Base-by-base conservation (phyloP, 2,888 invertebrate species). In the Drosophila anomalata region DNA sequence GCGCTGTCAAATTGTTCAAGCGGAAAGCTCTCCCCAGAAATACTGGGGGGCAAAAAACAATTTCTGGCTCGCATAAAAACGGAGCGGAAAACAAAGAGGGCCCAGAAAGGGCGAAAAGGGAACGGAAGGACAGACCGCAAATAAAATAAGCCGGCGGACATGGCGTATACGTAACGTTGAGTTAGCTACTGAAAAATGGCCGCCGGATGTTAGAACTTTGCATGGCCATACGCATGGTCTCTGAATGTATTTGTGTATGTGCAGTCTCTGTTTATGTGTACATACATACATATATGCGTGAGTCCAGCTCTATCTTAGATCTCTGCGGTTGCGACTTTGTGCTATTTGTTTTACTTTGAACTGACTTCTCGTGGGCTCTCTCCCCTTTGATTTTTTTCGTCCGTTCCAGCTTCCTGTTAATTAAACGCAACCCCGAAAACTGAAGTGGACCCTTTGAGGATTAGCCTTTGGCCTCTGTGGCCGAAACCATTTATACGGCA, bases 1-100 rank as follows among this genome's bases (percentile, higher is more conserved):
- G 86, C 87, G 67, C 70, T 78, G 83, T 88, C 88, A 88, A 88
- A 83, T 86, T 86, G 85, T 75, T 88, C 77, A 76, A 83, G 87
- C 86, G 83, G 72, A 78, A 86, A 87, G 78, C 78, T 68, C 72
- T 67, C 52, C 67, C 29, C 36, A 46, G 52, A 42, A 52, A 17
- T 22, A 44, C 12, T 44, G 47, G 41, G 48, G 54, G 36, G 54
- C 55, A 59, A 53, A 68, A 68, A 70, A 78, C 66, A 66, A 78
- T 72, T 76, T 75, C 68, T 44, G 41, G 69, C 53, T 51, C 57
- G 48, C 71, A 70, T 69, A 70, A 70, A 71, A 70, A 70, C 46
- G n/a, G 63, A 36, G 51, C 42, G 44, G 59, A 54, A 67, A 46
- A 46, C 67, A 76, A 62, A 68, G 47, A 62, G 22, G 12, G 48